Percentiles rank a stretch among this genome's conserved stretches.
Conservation (phyloP, 2,797 vertebrate genomes). For the Falco berigora region DNA sequence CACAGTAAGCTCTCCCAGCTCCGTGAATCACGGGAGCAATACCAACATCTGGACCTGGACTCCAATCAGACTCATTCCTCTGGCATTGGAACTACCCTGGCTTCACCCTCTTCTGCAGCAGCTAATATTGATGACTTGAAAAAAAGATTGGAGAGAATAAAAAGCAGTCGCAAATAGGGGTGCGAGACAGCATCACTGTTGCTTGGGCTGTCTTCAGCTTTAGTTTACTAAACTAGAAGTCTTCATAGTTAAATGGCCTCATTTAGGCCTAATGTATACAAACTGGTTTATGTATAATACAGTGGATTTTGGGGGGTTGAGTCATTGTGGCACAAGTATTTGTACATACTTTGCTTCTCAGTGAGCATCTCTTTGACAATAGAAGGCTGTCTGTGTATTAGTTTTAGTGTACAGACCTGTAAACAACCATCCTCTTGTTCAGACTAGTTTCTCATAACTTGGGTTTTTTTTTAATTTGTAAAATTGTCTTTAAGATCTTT, state of each 20-base stretch:
- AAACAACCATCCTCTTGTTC: constrained; percentile 70
- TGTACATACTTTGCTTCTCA: constrained; percentile 82
- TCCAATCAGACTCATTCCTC: constrained; percentile 79
- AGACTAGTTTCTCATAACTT: constrained; percentile 66
- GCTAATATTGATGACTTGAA: constrained; percentile 98
- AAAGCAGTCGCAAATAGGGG: constrained; percentile 92
- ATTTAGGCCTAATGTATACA: constrained; percentile 72
- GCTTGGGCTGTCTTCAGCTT: constrained; percentile 64
- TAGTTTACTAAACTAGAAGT: constrained; percentile 74
- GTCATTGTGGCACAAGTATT: constrained; percentile 74
- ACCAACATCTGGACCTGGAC: constrained; percentile 87
- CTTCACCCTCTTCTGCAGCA: constrained; percentile 75
- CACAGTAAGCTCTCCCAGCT: constrained; percentile 97
- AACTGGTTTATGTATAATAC: constrained; percentile 77
- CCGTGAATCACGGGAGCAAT: constrained; percentile 91
- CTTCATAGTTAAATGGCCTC: constrained; percentile 71
- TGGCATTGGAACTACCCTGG: constrained; percentile 75
- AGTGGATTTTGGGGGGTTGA: constrained; percentile 70
- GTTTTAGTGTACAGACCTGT: constrained; percentile 79
- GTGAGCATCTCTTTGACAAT: constrained; percentile 73
- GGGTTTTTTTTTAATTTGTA: constrained; percentile 72
- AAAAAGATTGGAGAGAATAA: constrained; percentile 98
- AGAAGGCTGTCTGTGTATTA: constrained; percentile 77
- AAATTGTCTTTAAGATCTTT: constrained; percentile 70
- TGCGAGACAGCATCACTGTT: neutral